A percentile compares a stretch with the other conserved stretches of the same genome.
Conservation (phyloP, 2,113 vertebrate species). For the Albula goreensis region DNA sequence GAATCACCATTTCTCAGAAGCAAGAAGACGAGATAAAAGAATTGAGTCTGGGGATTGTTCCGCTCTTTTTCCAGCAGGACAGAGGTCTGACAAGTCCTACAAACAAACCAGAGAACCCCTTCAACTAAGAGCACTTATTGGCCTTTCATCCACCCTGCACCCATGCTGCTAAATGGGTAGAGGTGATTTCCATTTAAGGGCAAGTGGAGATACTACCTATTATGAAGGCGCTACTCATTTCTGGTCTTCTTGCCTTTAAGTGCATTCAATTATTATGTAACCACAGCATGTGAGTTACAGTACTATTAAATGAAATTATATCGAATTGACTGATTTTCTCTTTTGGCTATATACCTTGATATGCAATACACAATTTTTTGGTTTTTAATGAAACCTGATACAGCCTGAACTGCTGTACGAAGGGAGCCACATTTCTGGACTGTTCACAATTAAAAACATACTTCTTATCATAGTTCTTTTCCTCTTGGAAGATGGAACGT, state of each 20-base stretch:
- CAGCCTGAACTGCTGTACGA: neutral
- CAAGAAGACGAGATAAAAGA: too few relatives aligned
- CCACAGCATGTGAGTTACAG: constrained; percentile 20
- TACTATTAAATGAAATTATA: neutral
- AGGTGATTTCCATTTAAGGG: neutral
- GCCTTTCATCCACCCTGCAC: neutral
- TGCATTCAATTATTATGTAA: constrained; percentile 37
- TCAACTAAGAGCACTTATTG: too few relatives aligned
- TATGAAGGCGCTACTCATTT: constrained; percentile 24
- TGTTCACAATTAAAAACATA: constrained; percentile 71
- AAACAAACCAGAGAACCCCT: neutral
- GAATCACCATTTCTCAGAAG: too few relatives aligned
- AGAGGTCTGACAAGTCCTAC: neutral
- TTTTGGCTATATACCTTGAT: constrained; percentile 13
- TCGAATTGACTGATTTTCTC: constrained; percentile 16
- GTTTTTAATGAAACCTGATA: constrained; percentile 8
- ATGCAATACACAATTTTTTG: constrained; percentile 14
- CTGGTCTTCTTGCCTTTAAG: constrained; percentile 36
- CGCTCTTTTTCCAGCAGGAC: neutral
- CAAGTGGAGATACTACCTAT: neutral
- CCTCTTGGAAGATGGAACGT: constrained; percentile 78
- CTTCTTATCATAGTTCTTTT: constrained; percentile 69
- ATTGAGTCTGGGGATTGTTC: too few relatives aligned
- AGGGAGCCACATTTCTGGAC: constrained; percentile 15
- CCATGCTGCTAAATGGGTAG: neutral